Percentiles rank a stretch among this genome's conserved stretches.
Evolutionary conservation across 2,888 invertebrate species (phyloP).

Genomic region (Dysmachus trigonus): DNA sequence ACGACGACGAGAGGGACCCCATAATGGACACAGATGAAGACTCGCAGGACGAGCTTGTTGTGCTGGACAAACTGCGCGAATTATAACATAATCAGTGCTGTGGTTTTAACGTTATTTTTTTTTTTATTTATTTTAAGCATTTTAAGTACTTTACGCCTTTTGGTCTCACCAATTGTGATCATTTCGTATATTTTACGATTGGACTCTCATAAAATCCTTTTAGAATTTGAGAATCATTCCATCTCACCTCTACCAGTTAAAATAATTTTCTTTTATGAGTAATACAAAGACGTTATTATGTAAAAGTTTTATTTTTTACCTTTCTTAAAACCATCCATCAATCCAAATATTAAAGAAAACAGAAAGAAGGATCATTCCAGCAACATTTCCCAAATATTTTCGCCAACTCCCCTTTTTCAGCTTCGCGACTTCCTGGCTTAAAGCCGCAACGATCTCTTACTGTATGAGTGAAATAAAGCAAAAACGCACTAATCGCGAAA

Average conservation of each 20-base stretch:
- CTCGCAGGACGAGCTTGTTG: slow-evolving; percentile 54
- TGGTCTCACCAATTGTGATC: not conserved
- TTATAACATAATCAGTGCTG: slow-evolving; percentile 5
- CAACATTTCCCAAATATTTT: not conserved
- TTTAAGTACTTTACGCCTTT: not conserved
- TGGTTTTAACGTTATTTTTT: not conserved
- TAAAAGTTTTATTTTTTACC: not conserved
- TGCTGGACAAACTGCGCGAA: slow-evolving; percentile 7
- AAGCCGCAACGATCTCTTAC: too few relatives aligned
- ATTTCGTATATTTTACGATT: not conserved
- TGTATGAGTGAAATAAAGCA: too few relatives aligned
- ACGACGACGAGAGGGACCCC: slow-evolving; percentile 74
- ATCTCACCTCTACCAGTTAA: not conserved
- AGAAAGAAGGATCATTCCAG: too few relatives aligned
- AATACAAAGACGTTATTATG: not conserved
- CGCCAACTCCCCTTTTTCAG: not conserved
- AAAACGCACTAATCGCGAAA: too few relatives aligned
- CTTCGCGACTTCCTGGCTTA: too few relatives aligned
- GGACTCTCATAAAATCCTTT: not conserved
- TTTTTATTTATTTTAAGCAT: not conserved
- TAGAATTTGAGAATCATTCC: not conserved
- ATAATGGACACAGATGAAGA: slow-evolving; percentile 70
- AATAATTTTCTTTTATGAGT: not conserved
- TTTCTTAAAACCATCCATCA: not conserved
- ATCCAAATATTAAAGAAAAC: not conserved